These are phyloP conservation scores for Trachelus troglodyta DNA, from an alignment of 2,888 invertebrate species.

Conservation along the genomic window DNA sequence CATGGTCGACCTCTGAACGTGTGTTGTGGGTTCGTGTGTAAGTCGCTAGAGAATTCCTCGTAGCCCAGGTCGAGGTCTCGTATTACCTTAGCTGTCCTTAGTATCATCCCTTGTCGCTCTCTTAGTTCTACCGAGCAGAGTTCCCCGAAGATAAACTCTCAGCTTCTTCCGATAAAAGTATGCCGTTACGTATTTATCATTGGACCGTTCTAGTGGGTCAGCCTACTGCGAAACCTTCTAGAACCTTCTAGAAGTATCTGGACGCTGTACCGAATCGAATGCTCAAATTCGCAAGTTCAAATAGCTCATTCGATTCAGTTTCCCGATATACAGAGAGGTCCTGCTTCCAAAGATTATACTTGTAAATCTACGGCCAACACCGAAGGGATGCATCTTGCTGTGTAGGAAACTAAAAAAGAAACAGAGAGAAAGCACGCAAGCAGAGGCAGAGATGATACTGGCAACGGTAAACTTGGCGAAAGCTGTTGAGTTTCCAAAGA, in stretches of 20 bases:
- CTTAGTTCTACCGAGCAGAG: conserved; percentile 22
- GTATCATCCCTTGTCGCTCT: conserved; percentile 30
- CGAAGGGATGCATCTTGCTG: background rate
- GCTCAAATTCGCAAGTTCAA: background rate
- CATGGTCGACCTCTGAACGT: background rate
- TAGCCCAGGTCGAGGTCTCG: conserved; percentile 43
- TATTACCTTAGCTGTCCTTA: conserved; percentile 44
- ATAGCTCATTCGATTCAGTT: background rate
- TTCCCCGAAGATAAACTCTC: conserved; percentile 53
- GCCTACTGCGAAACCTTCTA: too few species aligned
- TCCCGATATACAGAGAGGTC: background rate
- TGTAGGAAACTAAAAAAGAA: background rate
- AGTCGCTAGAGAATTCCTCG: conserved; percentile 44
- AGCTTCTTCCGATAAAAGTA: conserved; percentile 48
- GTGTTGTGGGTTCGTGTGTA: conserved; percentile 11
- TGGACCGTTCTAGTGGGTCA: background rate
- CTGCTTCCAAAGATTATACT: background rate
- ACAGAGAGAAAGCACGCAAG: background rate
- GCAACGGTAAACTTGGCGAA: background rate
- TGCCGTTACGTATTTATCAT: conserved; percentile 52
- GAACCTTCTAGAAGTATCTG: too few species aligned
- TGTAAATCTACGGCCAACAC: background rate
- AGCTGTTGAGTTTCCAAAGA: background rate
- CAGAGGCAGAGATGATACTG: background rate
- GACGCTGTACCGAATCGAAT: background rate